Evolutionary conservation across 2,888 invertebrate species (phyloP).

Genomic region (Helobdella robusta): DNA sequence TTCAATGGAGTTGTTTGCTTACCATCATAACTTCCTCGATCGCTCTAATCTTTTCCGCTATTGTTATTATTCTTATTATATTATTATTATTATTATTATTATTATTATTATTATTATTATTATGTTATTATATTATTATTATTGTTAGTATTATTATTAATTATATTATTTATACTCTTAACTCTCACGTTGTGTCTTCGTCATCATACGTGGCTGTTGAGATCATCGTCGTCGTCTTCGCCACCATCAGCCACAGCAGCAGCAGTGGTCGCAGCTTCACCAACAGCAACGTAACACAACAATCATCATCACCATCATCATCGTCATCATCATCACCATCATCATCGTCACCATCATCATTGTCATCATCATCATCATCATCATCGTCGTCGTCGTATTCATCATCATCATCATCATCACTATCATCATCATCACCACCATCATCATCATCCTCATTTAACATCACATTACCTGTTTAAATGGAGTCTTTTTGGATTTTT

Average conservation of each 20-base stretch:
- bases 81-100: no score
- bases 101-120: no score
- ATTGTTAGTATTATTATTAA: not conserved
- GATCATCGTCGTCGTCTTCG: constrained; percentile 2
- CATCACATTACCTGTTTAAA: no score
- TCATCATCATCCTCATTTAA: not conserved
- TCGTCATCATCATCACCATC: constrained; percentile 26
- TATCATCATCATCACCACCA: constrained; percentile 6
- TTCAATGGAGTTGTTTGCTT: no score
- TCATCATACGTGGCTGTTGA: not conserved
- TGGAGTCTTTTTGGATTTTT: no score
- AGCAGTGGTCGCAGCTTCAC: no score
- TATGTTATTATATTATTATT: no score
- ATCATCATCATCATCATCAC: not conserved
- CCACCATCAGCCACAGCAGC: not conserved
- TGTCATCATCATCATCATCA: constrained; percentile 17
- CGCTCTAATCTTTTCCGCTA: no score
- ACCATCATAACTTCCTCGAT: no score
- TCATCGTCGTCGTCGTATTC: not conserved
- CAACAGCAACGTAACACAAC: no score
- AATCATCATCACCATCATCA: constrained; percentile 23
- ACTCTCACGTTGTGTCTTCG: not conserved
- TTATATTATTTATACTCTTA: not conserved
- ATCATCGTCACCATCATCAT: constrained; percentile 19
- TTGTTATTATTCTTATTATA: no score